Evolutionary conservation across 2,888 invertebrate species (phyloP).

Genomic region (Epinotia bilunana): DNA sequence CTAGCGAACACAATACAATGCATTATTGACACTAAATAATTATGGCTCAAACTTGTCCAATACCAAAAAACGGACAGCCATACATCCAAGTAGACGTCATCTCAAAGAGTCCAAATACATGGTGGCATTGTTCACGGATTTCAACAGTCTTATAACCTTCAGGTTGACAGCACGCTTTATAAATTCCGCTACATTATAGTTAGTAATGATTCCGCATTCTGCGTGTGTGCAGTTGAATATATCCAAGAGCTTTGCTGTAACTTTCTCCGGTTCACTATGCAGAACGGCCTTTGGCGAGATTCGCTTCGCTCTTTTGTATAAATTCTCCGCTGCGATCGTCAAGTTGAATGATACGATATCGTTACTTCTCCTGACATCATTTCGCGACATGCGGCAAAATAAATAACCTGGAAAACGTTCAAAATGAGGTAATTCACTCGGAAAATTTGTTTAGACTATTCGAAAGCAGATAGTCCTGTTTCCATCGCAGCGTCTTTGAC

Average conservation of each 20-base stretch:
- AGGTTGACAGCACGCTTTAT: slow-evolving; percentile 66
- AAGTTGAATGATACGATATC: slow-evolving; percentile 69
- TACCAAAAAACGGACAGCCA: neutral
- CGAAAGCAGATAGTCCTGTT: slow-evolving; percentile 13
- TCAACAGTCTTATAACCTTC: slow-evolving; percentile 67
- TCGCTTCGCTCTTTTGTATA: slow-evolving; percentile 70
- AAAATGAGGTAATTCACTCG: slow-evolving; percentile 32
- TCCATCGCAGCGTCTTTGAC: neutral
- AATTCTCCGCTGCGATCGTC: slow-evolving; percentile 62
- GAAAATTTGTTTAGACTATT: slow-evolving; percentile 5
- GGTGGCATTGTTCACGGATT: slow-evolving; percentile 68
- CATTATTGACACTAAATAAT: neutral
- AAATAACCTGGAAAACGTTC: slow-evolving; percentile 69
- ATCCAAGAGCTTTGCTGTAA: slow-evolving; percentile 61
- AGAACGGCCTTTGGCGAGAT: slow-evolving; percentile 70
- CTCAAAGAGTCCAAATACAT: slow-evolving; percentile 71
- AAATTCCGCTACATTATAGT: slow-evolving; percentile 66
- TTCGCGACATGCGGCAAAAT: slow-evolving; percentile 68
- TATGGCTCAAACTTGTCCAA: neutral
- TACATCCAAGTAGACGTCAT: slow-evolving; percentile 55
- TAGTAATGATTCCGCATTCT: slow-evolving; percentile 62
- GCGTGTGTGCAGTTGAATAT: slow-evolving; percentile 65
- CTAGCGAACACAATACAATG: neutral
- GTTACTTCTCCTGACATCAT: slow-evolving; percentile 60
- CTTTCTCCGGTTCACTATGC: slow-evolving; percentile 67